phyloP scores from a whole-genome alignment of 2,113 vertebrate genomes.

The Hystrix brachyura region DNA sequence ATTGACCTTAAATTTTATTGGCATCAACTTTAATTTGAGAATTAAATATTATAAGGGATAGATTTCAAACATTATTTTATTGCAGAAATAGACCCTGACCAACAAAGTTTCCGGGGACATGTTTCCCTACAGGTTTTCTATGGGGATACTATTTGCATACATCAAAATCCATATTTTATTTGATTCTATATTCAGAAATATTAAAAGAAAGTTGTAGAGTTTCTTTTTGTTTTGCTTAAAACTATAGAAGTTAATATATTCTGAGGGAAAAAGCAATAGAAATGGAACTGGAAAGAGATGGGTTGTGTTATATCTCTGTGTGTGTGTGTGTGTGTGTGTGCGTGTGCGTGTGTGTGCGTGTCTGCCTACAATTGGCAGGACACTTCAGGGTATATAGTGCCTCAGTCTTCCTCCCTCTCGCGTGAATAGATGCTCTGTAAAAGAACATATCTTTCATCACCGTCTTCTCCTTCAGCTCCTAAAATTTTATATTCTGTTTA shows the following conservation, averaged over 20 bases:
- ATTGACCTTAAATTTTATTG: background rate
- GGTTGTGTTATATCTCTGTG: background rate
- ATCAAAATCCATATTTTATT: background rate
- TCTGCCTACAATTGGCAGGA: background rate
- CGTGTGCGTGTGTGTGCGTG: background rate
- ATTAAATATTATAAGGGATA: background rate
- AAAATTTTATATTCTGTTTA: background rate
- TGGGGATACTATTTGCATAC: background rate
- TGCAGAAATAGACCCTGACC: background rate
- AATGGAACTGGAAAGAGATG: background rate
- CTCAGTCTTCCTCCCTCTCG: background rate
- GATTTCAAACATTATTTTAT: background rate
- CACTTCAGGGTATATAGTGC: background rate
- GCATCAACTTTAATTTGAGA: background rate
- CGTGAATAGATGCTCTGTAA: background rate
- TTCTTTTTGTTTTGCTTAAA: background rate
- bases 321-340: background rate
- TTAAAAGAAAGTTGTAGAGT: background rate
- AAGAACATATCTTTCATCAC: background rate
- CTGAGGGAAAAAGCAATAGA: background rate
- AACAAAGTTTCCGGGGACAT: too few species aligned
- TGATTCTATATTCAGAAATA: background rate
- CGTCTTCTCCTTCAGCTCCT: background rate
- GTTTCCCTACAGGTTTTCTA: background rate
- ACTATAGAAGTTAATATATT: background rate